These are phyloP conservation scores for Pseudomugil gertrudae DNA, from an alignment of 2,797 vertebrate species.

Conservation along the genomic window DNA sequence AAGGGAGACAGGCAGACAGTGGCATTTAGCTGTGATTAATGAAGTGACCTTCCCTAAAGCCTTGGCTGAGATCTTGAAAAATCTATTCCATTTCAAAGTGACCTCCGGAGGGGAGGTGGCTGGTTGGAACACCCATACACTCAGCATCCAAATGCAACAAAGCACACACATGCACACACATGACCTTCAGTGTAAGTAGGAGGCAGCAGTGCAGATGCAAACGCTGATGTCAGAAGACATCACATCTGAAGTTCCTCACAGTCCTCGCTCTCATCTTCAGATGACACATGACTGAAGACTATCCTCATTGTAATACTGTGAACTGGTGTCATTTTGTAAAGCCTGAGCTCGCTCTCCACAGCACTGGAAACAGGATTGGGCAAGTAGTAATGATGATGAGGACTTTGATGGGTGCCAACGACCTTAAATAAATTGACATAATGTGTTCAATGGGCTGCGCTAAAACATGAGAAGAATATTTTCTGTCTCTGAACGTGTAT, in stretches of 20 bases:
- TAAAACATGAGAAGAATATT: slow-evolving; percentile 6
- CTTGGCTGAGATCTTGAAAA: slow-evolving; percentile 75
- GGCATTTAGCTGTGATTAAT: slow-evolving; percentile 86
- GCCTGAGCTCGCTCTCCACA: slow-evolving; percentile 19
- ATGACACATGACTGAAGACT: slow-evolving; percentile 17
- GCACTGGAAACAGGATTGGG: slow-evolving; percentile 45
- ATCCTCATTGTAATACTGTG: slow-evolving; percentile 8
- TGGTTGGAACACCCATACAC: slow-evolving; percentile 63
- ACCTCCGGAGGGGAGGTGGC: slow-evolving; percentile 64
- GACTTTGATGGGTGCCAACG: slow-evolving; percentile 69
- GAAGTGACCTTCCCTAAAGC: slow-evolving; percentile 83
- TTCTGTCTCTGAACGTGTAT: background rate
- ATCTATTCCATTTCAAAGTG: slow-evolving; percentile 84
- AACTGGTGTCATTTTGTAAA: slow-evolving; percentile 32
- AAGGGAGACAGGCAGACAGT: slow-evolving; percentile 72
- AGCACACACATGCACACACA: slow-evolving; percentile 34
- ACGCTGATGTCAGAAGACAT: slow-evolving; percentile 22
- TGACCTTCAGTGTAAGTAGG: slow-evolving; percentile 24
- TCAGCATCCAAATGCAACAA: slow-evolving; percentile 72
- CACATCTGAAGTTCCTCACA: slow-evolving; percentile 1
- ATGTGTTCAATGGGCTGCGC: slow-evolving; percentile 55
- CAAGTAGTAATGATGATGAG: slow-evolving; percentile 57
- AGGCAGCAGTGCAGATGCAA: slow-evolving; percentile 4
- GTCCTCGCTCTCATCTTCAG: background rate
- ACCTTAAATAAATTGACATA: slow-evolving; percentile 64